phyloP scores from a whole-genome alignment of 2,113 vertebrate species.

The Oreochromis aureus region DNA sequence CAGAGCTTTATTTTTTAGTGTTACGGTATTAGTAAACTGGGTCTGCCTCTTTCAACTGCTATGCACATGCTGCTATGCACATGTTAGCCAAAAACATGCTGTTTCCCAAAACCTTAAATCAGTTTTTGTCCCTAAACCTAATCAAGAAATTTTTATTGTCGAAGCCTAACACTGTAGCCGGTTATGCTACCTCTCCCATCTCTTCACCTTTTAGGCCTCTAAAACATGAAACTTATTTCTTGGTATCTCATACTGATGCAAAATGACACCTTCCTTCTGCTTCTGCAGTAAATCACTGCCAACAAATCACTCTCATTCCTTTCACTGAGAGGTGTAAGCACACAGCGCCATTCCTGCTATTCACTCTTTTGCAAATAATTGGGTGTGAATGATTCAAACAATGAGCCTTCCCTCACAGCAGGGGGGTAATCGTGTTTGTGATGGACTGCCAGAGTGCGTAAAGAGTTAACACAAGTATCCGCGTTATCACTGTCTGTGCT shows the following conservation, averaged over 20 bases:
- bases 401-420: not conserved
- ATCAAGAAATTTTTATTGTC: not conserved
- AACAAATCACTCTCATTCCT: not conserved
- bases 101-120: not conserved
- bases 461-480: not conserved
- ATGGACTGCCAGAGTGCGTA: not conserved
- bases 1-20: not conserved
- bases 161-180: not conserved
- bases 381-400: constrained; percentile 12
- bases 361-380: not conserved
- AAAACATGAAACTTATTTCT: not conserved
- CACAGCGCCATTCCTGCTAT: not conserved
- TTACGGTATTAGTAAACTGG: not conserved
- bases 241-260: not conserved
- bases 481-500: not conserved
- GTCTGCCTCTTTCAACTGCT: not conserved
- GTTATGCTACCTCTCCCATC: not conserved
- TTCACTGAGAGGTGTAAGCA: not conserved
- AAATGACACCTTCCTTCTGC: not conserved
- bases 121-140: not conserved
- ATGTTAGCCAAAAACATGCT: not conserved
- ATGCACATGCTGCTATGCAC: not conserved
- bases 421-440: not conserved
- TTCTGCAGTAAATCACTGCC: not conserved
- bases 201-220: not conserved